These are phyloP conservation scores for Lagopus muta DNA, from an alignment of 2,113 vertebrate genomes.

Conservation along the genomic window DNA sequence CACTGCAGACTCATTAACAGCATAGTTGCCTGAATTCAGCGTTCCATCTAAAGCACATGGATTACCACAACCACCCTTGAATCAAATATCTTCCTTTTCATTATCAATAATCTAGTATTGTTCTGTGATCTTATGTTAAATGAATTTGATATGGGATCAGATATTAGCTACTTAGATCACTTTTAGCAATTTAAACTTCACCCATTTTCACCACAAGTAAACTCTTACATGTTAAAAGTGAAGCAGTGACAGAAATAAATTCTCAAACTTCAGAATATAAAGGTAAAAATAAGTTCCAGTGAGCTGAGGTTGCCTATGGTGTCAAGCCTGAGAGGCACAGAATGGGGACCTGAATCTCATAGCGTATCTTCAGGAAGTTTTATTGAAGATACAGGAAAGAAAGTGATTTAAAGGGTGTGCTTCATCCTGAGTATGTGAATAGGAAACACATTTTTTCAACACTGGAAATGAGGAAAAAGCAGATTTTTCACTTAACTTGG, in stretches of 20 bases:
- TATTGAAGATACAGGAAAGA: background rate
- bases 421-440: background rate
- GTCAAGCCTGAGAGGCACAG: background rate
- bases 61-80: background rate
- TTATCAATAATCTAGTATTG: too few relatives aligned
- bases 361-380: background rate
- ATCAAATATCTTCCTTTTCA: background rate
- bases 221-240: background rate
- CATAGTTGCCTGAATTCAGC: background rate
- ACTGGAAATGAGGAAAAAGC: background rate
- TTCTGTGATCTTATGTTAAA: background rate
- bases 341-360: background rate
- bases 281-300: background rate
- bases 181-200: background rate
- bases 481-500: background rate
- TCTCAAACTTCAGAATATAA: background rate
- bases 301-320: background rate
- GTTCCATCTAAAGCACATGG: background rate
- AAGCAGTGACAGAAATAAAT: background rate
- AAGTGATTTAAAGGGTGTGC: background rate
- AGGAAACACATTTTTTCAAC: background rate
- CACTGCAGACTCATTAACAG: background rate
- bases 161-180: background rate
- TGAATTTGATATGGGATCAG: background rate
- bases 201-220: background rate